Base-by-base conservation (phyloP, 2,797 vertebrate species). In the Apogon talboti region DNA sequence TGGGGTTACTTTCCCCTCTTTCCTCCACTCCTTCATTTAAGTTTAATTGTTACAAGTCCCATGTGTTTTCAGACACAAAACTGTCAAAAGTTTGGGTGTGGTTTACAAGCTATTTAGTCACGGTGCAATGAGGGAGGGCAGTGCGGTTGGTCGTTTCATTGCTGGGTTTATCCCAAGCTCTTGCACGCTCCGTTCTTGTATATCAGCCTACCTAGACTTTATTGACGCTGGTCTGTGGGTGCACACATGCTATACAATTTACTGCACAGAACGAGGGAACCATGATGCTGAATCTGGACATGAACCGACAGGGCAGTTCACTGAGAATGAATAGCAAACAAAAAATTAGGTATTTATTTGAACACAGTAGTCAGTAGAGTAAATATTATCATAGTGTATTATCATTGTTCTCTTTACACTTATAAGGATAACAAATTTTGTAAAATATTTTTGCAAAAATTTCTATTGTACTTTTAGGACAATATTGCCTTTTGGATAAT, bases 71-170 rank as follows among this genome's bases (percentile, higher is more conserved):
- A 21, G 78, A 73, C 19, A 51, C 71, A 30, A 56, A 76, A 68
- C 79, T 72, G 80, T 84, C 78, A 79, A 73, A 82, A 41, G 58
- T 79, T 64, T 76, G 79, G 84, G 85, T 70, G 87, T 12, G 76
- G 82, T 78, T 87, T 84, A 82, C 81, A 73, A 83, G 83, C 66
- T 51, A 2, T 78, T 89, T 76, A 83, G 83, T 85, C 69, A 78
- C 47, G 46, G 80, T 59, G 75, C 50, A 72, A 66, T 6, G 58
- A 74, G 60, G 54, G 51, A 71, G 82, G 66, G 71, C 58, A 35
- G 51, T 7, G 15, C 6, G 42, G 70, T 78, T 52, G 71, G 57
- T 79, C 19, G 7, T 69, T 81, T 82, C 63, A 67, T 18, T 53
- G 65, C 74, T 47, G 38, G 54, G 15, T 71, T 69, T 59, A 53